Conservation (phyloP, 92 coral and sea anemone genomes). For the Epizoanthus ramosus region DNA sequence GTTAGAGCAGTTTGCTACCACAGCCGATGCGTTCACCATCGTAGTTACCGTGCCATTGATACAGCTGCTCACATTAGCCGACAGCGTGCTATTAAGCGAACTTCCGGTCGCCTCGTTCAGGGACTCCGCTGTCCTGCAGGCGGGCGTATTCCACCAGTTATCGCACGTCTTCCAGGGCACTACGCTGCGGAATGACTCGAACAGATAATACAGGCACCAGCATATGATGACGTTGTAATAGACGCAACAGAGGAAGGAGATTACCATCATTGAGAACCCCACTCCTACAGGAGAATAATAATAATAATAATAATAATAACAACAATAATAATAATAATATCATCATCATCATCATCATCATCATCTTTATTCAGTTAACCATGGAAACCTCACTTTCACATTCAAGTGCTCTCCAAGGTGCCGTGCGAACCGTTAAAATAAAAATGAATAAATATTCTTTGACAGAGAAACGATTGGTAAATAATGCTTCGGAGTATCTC, state of each 20-base stretch:
- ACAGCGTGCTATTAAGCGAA: conserved; percentile 1
- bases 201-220: conserved; percentile 97
- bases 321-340: too few species aligned
- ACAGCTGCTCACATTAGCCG: conserved; percentile 47
- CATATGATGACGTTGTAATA: conserved; percentile 98
- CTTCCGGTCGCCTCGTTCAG: conserved; percentile 24
- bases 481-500: too few species aligned
- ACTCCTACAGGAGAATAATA: conserved; percentile 53
- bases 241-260: conserved; percentile 89
- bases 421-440: too few species aligned
- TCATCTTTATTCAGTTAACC: too few species aligned
- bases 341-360: too few species aligned
- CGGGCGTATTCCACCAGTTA: conserved; percentile 92
- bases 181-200: conserved; percentile 85
- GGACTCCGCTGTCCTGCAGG: conserved; percentile 62
- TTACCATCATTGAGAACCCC: conserved; percentile 97
- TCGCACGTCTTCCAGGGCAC: conserved; percentile 94
- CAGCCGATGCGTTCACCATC: conserved; percentile 50
- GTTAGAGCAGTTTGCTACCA: conserved; percentile 41
- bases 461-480: too few species aligned
- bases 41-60: conserved; percentile 62
- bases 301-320: too few species aligned
- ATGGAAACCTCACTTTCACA: too few species aligned
- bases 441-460: too few species aligned
- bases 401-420: too few species aligned